A percentile compares a stretch with the other conserved stretches of the same genome.
These are phyloP conservation scores for Acestrorhynchus altus DNA, from an alignment of 2,797 vertebrate species.

Conservation along the genomic window DNA sequence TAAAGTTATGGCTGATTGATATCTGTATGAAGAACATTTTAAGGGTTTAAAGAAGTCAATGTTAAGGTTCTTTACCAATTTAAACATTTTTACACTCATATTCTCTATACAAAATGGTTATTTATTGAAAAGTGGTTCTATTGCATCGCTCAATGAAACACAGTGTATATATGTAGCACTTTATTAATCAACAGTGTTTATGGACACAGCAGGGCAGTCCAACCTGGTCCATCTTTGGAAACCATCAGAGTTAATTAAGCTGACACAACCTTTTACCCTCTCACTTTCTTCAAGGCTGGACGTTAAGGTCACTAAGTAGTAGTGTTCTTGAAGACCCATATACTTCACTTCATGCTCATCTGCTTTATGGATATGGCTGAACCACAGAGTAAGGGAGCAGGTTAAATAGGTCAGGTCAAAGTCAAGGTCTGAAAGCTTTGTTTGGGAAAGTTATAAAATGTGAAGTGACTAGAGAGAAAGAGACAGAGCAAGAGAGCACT, in stretches of 20 bases:
- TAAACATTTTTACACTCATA: no score
- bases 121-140: no score
- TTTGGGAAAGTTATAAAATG: constrained; percentile 21
- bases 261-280: constrained; percentile 37
- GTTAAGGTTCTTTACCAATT: no score
- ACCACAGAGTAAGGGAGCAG: constrained; percentile 39
- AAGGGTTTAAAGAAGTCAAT: no score
- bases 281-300: constrained; percentile 36
- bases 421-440: neutral
- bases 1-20: no score
- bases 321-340: constrained; percentile 70
- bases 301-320: constrained; percentile 49
- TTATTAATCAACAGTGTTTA: neutral
- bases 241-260: constrained; percentile 59
- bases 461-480: neutral
- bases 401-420: constrained; percentile 37
- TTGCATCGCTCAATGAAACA: no score
- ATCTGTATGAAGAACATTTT: no score
- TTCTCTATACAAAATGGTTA: no score
- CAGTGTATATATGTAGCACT: no score
- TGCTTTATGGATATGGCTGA: constrained; percentile 48
- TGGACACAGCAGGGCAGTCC: constrained; percentile 24
- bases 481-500: neutral
- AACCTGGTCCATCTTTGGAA: constrained; percentile 27
- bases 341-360: constrained; percentile 71